phyloP scores from a whole-genome alignment of 1,140 invertebrate genomes.

The Phortica variegata region DNA sequence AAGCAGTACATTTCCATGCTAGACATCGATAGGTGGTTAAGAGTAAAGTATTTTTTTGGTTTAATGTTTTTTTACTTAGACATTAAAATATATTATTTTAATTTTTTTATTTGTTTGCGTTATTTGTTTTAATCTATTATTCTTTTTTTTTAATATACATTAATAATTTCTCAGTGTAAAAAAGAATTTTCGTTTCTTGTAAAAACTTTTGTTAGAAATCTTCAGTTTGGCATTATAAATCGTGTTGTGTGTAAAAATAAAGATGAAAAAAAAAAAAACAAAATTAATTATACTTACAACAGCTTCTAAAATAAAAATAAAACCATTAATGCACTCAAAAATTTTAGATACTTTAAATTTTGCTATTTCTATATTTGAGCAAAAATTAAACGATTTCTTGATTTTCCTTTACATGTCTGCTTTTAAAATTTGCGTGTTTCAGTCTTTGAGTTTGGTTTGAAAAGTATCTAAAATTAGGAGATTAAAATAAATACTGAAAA shows the following conservation, averaged over 20 bases:
- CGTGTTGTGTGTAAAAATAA: slow-evolving; percentile 26
- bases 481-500: slow-evolving; percentile 8
- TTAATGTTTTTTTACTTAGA: neutral
- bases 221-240: slow-evolving; percentile 15
- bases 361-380: slow-evolving; percentile 13
- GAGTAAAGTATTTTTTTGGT: neutral
- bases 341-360: slow-evolving; percentile 33
- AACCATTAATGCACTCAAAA: slow-evolving; percentile 16
- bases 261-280: slow-evolving; percentile 14
- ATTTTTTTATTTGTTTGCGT: slow-evolving; percentile 2
- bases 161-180: slow-evolving; percentile 29
- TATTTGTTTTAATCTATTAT: slow-evolving; percentile 6
- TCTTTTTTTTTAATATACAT: slow-evolving; percentile 11
- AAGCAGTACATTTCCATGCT: too few species aligned
- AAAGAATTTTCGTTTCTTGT: slow-evolving; percentile 20
- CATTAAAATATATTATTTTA: neutral
- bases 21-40: too few species aligned
- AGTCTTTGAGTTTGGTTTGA: slow-evolving; percentile 22
- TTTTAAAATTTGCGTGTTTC: slow-evolving; percentile 20
- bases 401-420: neutral
- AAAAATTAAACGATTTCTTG: too few species aligned
- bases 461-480: neutral
- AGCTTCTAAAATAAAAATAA: slow-evolving; percentile 11
- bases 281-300: slow-evolving; percentile 22
- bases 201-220: slow-evolving; percentile 11